Evolutionary conservation across 2,888 invertebrate species (phyloP), one percentile per base, ranked within the genome.

Genomic region (Acheta domesticus): DNA sequence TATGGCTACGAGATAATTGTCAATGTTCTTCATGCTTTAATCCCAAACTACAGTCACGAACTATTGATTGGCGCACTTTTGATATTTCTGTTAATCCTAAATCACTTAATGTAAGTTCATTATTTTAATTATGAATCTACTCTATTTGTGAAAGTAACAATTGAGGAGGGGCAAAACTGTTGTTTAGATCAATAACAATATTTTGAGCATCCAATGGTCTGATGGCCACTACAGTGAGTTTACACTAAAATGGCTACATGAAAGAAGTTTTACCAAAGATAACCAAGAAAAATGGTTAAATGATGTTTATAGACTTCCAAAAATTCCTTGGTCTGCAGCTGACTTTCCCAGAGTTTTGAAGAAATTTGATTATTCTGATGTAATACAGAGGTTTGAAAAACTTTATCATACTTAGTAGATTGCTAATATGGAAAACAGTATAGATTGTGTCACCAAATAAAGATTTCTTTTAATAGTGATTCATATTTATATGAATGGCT

Each of bases 1-100:
- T 93, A 49, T 94, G 93, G 92, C 85, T 94, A 74, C 86, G 93
- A 82, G 94, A 94, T 84, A 93, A 93, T 84, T 93, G 93, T 83
- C 91, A 90, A 82, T 93, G 93, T 84, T 85, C 88, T 77, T 84
- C 88, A 77, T 94, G 93, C 84, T 93, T 91, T 84, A 91, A 93
- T 83, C 84, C 84, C 48, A 86, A 89, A 5, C 90, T 92, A 0
- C 88, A 89, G 83, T 92, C 92, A 80, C 86, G 93, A 62, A 90
- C 89, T 48, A 87, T 91, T 19, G 88, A 92, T 83, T 91, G 92
- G 90, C 87, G 88, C 82, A 86, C 87, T 79, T 92, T 92, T 83
- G 87, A 92, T 83, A 83, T 89, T 2, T 85, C 89, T 76, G 86
- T 89, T 12, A 87, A 86, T 82, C 89, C 91, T 1, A 86, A 84